These are phyloP conservation scores for Ictidomys tridecemlineatus DNA, from an alignment of 2,113 vertebrate species.

Conservation along the genomic window DNA sequence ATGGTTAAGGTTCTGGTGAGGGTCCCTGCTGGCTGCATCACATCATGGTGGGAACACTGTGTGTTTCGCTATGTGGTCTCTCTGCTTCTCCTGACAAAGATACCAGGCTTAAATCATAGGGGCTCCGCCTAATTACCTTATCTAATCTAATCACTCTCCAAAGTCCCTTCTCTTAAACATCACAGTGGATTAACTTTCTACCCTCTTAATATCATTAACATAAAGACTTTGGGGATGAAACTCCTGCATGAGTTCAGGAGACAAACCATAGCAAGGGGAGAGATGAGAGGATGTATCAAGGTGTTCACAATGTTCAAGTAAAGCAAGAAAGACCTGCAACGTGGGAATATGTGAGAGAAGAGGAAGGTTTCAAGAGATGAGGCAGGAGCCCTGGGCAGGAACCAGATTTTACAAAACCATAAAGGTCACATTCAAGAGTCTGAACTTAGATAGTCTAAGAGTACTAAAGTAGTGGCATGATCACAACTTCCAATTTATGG, in stretches of 20 bases:
- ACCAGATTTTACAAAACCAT: background rate
- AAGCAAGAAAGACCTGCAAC: background rate
- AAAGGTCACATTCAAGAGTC: background rate
- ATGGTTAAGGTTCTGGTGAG: background rate
- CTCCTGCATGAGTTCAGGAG: background rate
- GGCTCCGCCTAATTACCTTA: background rate
- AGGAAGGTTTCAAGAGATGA: background rate
- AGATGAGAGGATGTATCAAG: background rate
- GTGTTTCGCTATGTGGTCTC: background rate
- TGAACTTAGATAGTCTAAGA: background rate
- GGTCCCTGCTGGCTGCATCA: background rate
- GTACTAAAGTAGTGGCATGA: background rate
- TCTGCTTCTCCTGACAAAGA: background rate
- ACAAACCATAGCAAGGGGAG: background rate
- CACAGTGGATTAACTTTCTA: background rate
- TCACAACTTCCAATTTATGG: background rate
- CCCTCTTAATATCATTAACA: background rate
- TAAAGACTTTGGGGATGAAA: background rate
- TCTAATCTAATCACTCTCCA: background rate
- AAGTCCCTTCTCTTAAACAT: background rate
- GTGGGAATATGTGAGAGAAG: accelerated
- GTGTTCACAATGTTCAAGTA: background rate
- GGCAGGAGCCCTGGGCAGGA: background rate
- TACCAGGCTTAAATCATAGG: background rate
- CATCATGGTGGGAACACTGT: background rate